phyloP scores from a whole-genome alignment of 2,797 vertebrate genomes.

The Masticophis lateralis region DNA sequence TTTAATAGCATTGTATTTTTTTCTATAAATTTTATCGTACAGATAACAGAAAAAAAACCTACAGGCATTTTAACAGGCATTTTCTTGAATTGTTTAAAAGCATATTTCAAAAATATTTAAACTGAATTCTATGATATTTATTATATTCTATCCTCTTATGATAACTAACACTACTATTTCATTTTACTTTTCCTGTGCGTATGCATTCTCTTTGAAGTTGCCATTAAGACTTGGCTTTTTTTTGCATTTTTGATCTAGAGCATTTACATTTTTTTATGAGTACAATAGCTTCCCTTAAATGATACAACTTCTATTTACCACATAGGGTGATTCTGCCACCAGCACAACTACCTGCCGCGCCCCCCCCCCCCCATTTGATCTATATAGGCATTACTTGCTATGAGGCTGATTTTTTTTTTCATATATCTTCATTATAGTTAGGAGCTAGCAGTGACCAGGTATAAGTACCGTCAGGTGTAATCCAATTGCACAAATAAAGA shows the following conservation, averaged over 20 bases:
- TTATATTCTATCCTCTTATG: not conserved
- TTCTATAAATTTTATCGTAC: not conserved
- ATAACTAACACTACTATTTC: not conserved
- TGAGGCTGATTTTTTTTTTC: not conserved
- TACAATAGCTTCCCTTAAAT: not conserved
- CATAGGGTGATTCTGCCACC: not conserved
- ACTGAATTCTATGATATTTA: not conserved
- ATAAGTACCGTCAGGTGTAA: slow-evolving; percentile 23
- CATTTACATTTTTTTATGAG: not conserved
- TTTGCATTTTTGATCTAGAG: not conserved
- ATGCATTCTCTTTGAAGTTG: not conserved
- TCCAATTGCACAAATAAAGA: slow-evolving; percentile 27
- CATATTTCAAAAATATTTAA: not conserved
- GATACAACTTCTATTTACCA: not conserved
- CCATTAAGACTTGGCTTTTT: not conserved
- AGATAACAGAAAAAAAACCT: not conserved
- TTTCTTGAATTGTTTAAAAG: not conserved
- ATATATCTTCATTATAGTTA: slow-evolving; percentile 13
- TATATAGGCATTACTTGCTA: not conserved
- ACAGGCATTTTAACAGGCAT: not conserved
- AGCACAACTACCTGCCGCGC: not conserved
- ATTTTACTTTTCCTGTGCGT: not conserved
- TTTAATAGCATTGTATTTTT: not conserved
- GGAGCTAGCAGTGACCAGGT: slow-evolving; percentile 10
- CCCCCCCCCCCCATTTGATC: not conserved